These are phyloP conservation scores for Tenualosa ilisha DNA, from an alignment of 2,797 vertebrate genomes.

Conservation along the genomic window DNA sequence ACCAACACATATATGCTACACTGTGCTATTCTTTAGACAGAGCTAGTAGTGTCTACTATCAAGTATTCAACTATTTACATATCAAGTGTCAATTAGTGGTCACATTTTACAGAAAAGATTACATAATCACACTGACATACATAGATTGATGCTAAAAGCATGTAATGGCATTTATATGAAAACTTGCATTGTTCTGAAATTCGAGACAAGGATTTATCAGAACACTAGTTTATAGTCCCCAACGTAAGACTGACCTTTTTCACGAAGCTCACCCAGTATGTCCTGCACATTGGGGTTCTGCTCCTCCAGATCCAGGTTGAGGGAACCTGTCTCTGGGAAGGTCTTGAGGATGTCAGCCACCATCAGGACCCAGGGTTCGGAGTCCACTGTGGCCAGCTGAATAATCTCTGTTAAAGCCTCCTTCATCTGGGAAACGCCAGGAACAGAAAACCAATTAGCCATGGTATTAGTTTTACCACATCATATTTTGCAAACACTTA, in stretches of 20 bases:
- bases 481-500: not conserved
- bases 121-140: not conserved
- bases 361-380: constrained; percentile 99
- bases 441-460: not conserved
- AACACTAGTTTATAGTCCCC: too few relatives aligned
- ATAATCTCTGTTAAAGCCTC: constrained; percentile 93
- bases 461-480: not conserved
- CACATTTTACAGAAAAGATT: not conserved
- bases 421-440: constrained; percentile 85
- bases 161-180: too few relatives aligned
- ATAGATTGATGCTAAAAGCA: not conserved
- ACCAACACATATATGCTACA: too few relatives aligned
- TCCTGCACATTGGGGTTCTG: constrained; percentile 99
- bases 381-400: constrained; percentile 94
- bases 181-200: too few relatives aligned
- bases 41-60: too few relatives aligned
- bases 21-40: too few relatives aligned
- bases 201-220: too few relatives aligned
- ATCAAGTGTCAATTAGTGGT: too few relatives aligned
- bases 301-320: constrained; percentile 96
- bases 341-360: constrained; percentile 98
- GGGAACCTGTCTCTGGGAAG: constrained; percentile 94
- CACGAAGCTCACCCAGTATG: constrained; percentile 93
- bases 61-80: too few relatives aligned
- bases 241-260: constrained; percentile 78